Evolutionary conservation across 2,113 vertebrate species (phyloP).

Genomic region (Indri indri): DNA sequence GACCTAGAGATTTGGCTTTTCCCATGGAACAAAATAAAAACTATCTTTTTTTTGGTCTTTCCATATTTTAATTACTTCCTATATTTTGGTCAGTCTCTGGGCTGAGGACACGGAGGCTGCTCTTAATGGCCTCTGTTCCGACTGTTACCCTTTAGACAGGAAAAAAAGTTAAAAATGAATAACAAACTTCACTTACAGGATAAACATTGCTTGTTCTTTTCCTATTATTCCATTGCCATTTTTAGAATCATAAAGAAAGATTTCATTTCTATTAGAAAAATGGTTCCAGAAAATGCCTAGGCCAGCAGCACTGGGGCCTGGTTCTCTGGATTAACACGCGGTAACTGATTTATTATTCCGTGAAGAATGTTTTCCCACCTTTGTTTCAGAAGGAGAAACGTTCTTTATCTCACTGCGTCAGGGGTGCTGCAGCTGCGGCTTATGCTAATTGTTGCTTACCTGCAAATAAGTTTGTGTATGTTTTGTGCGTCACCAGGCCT

Average conservation of each 20-base stretch:
- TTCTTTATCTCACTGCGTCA: slow-evolving; percentile 50
- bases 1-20: background rate
- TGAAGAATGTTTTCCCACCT: slow-evolving; percentile 52
- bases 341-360: slow-evolving; percentile 66
- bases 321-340: slow-evolving; percentile 49
- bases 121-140: slow-evolving; percentile 7
- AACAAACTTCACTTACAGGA: background rate
- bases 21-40: background rate
- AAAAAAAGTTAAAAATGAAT: background rate
- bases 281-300: background rate
- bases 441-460: slow-evolving; percentile 78
- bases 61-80: background rate
- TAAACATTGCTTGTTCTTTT: background rate
- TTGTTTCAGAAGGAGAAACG: slow-evolving; percentile 67
- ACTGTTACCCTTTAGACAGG: background rate
- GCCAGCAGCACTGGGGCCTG: background rate
- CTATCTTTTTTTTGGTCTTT: background rate
- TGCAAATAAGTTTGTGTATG: slow-evolving; percentile 73
- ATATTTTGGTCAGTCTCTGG: background rate
- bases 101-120: background rate
- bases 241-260: background rate
- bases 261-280: slow-evolving; percentile 70
- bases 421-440: slow-evolving; percentile 72
- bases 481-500: slow-evolving; percentile 71
- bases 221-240: background rate